Evolutionary conservation across 2,113 vertebrate genomes (phyloP).

Genomic region (Genyomyrus donnyi): DNA sequence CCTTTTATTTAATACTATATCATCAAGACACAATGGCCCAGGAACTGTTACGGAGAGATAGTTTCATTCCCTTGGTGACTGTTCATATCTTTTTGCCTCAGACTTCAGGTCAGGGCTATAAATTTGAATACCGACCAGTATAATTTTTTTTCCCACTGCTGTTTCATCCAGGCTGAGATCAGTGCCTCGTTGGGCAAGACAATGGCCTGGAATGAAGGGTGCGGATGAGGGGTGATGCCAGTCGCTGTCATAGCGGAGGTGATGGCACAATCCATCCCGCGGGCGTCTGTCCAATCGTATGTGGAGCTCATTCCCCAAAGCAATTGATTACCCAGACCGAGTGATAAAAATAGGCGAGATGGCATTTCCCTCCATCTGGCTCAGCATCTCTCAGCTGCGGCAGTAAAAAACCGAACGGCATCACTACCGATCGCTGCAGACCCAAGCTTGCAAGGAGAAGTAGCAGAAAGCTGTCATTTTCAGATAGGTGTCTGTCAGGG

Average conservation of each 20-base stretch:
- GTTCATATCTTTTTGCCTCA: not conserved
- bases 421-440: not conserved
- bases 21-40: not conserved
- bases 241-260: not conserved
- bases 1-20: not conserved
- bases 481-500: not conserved
- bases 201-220: not conserved
- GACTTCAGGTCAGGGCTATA: not conserved
- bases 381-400: not conserved
- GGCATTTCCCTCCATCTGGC: not conserved
- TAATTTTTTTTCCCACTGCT: not conserved
- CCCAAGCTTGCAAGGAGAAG: not conserved
- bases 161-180: not conserved
- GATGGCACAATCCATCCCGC: not conserved
- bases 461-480: not conserved
- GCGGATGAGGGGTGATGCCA: not conserved
- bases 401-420: not conserved
- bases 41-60: not conserved
- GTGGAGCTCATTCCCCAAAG: slow-evolving; percentile 1
- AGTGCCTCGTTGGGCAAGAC: not conserved
- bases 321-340: not conserved
- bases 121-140: not conserved
- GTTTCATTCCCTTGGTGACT: not conserved
- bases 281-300: not conserved
- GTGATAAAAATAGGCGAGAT: slow-evolving; percentile 1